Percentiles rank a stretch among this genome's conserved stretches.
Conservation (phyloP, 2,113 vertebrate species). For the Rhodinocichla rosea region DNA sequence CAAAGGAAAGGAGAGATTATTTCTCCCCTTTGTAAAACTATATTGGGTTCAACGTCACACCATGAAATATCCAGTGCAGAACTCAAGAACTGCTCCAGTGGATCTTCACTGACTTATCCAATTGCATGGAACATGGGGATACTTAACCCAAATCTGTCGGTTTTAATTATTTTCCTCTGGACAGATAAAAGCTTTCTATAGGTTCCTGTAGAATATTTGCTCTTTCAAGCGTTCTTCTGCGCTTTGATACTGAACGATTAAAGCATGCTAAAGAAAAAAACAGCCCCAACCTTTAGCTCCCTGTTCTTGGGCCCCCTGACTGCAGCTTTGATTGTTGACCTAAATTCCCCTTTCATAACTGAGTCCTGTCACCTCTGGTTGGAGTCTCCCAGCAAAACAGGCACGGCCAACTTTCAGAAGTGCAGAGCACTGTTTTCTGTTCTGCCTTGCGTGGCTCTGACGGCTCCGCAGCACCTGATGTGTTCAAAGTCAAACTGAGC, state of each 20-base stretch:
- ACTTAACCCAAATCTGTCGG: slow-evolving; percentile 83
- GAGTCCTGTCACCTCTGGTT: slow-evolving; percentile 72
- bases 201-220: slow-evolving; percentile 77
- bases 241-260: slow-evolving; percentile 80
- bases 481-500: slow-evolving; percentile 1
- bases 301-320: slow-evolving; percentile 70
- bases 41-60: slow-evolving; percentile 19
- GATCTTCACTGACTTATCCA: slow-evolving; percentile 61
- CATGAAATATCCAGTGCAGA: slow-evolving; percentile 39
- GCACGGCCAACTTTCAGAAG: slow-evolving; percentile 58
- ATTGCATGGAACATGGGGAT: slow-evolving; percentile 68
- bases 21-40: background rate
- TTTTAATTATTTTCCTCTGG: slow-evolving; percentile 77
- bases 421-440: slow-evolving; percentile 5
- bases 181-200: slow-evolving; percentile 83
- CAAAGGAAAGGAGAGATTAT: background rate
- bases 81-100: slow-evolving; percentile 64
- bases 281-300: slow-evolving; percentile 71
- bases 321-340: slow-evolving; percentile 77
- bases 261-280: slow-evolving; percentile 68
- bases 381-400: slow-evolving; percentile 50
- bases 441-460: background rate
- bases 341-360: slow-evolving; percentile 76
- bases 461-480: background rate
- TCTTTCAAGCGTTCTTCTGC: slow-evolving; percentile 77